phyloP scores from a whole-genome alignment of 2,113 vertebrate genomes.

The Motacilla alba region DNA sequence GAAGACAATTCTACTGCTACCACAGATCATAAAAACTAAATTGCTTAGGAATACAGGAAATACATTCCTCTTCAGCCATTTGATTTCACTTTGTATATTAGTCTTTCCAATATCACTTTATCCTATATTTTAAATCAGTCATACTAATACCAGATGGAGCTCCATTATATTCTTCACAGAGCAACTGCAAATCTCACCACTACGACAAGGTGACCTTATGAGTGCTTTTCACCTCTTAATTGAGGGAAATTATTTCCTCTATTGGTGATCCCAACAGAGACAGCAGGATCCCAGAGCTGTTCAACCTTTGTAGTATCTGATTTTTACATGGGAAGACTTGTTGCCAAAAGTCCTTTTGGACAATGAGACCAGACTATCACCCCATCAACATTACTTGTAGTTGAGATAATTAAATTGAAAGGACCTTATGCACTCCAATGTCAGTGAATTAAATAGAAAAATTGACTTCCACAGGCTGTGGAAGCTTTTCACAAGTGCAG shows the following conservation, averaged over 20 bases:
- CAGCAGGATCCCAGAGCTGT: neutral
- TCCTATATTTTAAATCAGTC: neutral
- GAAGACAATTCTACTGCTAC: neutral
- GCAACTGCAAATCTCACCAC: neutral
- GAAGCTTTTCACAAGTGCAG: neutral
- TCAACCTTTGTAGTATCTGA: neutral
- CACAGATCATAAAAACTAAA: neutral
- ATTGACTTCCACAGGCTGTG: neutral
- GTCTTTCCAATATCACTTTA: neutral
- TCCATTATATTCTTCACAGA: conserved; percentile 19
- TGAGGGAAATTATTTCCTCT: conserved; percentile 8
- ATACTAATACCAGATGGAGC: neutral
- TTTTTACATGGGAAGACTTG: neutral
- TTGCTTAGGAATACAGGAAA: neutral
- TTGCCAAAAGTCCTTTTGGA: neutral
- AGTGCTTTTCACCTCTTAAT: neutral
- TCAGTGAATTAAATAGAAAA: neutral
- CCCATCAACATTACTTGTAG: neutral
- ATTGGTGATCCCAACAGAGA: neutral
- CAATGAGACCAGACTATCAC: neutral
- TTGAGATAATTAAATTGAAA: neutral
- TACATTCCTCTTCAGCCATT: neutral
- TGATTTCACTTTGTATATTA: neutral
- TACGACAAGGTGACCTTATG: neutral
- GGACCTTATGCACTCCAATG: neutral